A percentile compares a stretch with the other conserved stretches of the same genome.
These are phyloP conservation scores for Cyanoramphus novaezelandiae DNA, from an alignment of 2,113 vertebrate genomes.

Conservation along the genomic window DNA sequence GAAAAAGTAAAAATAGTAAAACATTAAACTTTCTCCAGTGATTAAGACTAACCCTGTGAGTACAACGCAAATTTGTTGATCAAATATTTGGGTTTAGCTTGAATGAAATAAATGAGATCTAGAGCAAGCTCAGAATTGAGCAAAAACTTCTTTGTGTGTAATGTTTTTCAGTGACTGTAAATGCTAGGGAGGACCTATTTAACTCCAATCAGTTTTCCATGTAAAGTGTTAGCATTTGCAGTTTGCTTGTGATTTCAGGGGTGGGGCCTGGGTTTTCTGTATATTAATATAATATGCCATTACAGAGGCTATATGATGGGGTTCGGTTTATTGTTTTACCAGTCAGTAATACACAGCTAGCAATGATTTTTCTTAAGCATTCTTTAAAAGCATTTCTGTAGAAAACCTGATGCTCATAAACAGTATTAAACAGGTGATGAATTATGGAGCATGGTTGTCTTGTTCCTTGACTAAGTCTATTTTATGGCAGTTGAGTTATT, in stretches of 20 bases:
- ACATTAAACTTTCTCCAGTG: not conserved
- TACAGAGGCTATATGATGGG: not conserved
- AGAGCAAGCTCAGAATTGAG: not conserved
- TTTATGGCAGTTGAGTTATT: constrained; percentile 43
- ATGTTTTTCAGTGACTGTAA: not conserved
- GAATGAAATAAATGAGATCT: not conserved
- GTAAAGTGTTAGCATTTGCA: not conserved
- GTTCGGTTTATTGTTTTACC: constrained; percentile 41
- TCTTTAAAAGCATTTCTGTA: constrained; percentile 58
- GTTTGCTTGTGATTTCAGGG: not conserved
- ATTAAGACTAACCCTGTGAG: not conserved
- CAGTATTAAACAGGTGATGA: constrained; percentile 57
- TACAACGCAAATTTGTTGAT: not conserved
- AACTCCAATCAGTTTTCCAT: not conserved
- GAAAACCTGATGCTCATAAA: constrained; percentile 23
- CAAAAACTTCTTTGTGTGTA: not conserved
- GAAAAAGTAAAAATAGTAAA: not conserved
- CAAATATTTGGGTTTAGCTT: not conserved
- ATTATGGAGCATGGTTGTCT: constrained; percentile 53
- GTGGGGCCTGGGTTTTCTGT: not conserved
- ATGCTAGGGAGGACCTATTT: not conserved
- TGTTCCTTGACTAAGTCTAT: constrained; percentile 53
- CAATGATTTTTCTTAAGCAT: constrained; percentile 20
- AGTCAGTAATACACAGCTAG: not conserved
- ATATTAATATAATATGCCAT: not conserved